Percentiles rank a stretch among this genome's conserved stretches.
These are phyloP conservation scores for Tetramorium parvispinum DNA, from an alignment of 1,140 invertebrate genomes.

Conservation along the genomic window DNA sequence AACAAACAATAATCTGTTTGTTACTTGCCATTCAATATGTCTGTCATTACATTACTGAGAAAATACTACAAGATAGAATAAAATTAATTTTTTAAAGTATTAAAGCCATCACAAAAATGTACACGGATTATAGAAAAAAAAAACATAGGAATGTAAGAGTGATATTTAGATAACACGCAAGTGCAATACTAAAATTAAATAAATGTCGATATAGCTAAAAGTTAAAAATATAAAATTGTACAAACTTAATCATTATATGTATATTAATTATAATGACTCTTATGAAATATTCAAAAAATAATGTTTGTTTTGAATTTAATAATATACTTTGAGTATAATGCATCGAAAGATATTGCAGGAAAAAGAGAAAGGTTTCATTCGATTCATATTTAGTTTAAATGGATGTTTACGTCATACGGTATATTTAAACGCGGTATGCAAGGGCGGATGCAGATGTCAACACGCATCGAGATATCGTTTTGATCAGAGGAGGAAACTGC, in stretches of 20 bases:
- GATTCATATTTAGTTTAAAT: conserved; percentile 32
- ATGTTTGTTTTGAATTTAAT: background rate
- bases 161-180: background rate
- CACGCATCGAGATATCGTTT: conserved; percentile 46
- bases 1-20: conserved; percentile 5
- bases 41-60: too few species aligned
- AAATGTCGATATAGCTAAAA: background rate
- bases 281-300: background rate
- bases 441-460: conserved; percentile 46
- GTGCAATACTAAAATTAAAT: background rate
- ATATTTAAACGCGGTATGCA: conserved; percentile 34
- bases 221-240: background rate
- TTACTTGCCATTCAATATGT: background rate
- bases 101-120: background rate
- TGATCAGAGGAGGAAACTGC: conserved; percentile 56
- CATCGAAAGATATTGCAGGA: background rate
- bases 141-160: background rate
- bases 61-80: background rate
- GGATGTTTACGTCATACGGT: conserved; percentile 30
- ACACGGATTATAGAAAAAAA: background rate
- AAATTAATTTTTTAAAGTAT: background rate
- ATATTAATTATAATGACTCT: background rate
- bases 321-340: background rate
- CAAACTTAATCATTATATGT: background rate
- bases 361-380: background rate